Conservation (phyloP, 2,888 invertebrate species). For the Chymomyza fuscimana region DNA sequence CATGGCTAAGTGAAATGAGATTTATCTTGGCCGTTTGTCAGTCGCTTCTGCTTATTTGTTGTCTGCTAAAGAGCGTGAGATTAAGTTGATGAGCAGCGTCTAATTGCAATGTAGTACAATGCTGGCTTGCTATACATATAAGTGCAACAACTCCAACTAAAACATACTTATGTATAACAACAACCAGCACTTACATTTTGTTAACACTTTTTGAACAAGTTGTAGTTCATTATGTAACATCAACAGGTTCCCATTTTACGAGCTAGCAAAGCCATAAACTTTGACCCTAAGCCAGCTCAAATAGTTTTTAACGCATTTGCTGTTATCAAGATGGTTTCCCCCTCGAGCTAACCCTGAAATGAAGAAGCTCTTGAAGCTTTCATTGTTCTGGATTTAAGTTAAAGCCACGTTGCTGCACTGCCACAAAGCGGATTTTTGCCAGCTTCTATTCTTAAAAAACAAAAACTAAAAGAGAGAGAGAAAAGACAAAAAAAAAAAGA, state of each 20-base stretch:
- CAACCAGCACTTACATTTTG: not conserved
- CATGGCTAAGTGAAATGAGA: slow-evolving; percentile 32
- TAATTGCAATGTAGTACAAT: not conserved
- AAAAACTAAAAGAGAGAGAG: not conserved
- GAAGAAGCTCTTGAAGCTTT: not conserved
- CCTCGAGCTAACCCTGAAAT: slow-evolving; percentile 6
- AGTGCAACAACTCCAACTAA: not conserved
- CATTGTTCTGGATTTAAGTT: not conserved
- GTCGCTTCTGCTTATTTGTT: slow-evolving; percentile 24
- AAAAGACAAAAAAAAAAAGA: not conserved
- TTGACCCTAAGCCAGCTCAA: slow-evolving; percentile 70
- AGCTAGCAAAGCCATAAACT: slow-evolving; percentile 65
- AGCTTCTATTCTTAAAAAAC: slow-evolving; percentile 31
- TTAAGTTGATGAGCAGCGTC: slow-evolving; percentile 65
- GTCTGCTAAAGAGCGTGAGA: slow-evolving; percentile 45
- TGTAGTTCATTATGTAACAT: slow-evolving; percentile 49
- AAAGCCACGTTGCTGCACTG: not conserved
- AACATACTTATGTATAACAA: not conserved
- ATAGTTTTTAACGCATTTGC: slow-evolving; percentile 65
- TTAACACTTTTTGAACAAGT: slow-evolving; percentile 8
- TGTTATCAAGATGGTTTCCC: slow-evolving; percentile 26
- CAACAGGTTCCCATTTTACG: slow-evolving; percentile 64
- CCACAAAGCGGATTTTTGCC: slow-evolving; percentile 41
- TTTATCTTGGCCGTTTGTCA: slow-evolving; percentile 20
- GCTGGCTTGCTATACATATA: not conserved